Conservation (phyloP, 2,113 vertebrate species). For the Lophochroa leadbeateri region DNA sequence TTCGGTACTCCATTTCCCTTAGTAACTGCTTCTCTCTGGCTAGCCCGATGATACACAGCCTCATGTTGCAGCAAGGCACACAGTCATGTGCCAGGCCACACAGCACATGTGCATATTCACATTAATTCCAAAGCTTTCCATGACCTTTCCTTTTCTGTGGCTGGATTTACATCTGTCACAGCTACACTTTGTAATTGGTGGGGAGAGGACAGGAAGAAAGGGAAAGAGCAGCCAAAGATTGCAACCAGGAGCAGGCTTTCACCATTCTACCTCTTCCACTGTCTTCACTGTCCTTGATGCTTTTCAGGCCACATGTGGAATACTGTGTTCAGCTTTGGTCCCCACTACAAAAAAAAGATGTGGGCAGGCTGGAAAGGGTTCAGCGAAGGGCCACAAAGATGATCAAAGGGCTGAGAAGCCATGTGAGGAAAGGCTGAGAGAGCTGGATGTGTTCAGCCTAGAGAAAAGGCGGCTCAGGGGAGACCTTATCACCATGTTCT, state of each 20-base stretch:
- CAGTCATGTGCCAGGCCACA: neutral
- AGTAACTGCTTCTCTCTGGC: slow-evolving; percentile 11
- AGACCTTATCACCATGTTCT: neutral
- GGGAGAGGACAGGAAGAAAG: neutral
- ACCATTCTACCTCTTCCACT: fast-evolving
- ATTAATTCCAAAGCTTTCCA: neutral
- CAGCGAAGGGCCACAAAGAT: neutral
- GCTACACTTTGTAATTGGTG: neutral
- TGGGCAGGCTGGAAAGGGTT: neutral
- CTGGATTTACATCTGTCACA: neutral
- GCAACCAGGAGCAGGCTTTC: fast-evolving
- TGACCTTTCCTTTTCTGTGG: neutral
- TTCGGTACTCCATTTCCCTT: neutral
- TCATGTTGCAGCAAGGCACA: neutral
- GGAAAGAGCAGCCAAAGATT: neutral
- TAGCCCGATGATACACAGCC: neutral
- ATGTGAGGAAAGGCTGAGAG: neutral
- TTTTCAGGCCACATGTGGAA: neutral
- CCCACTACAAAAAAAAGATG: neutral
- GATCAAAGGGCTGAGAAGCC: neutral
- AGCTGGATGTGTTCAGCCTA: neutral
- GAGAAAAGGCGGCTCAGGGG: neutral
- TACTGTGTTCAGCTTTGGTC: neutral
- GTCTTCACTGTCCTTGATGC: neutral
- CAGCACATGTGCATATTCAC: neutral